phyloP scores from a whole-genome alignment of 2,888 invertebrate genomes.

The Oasisia sp. region DNA sequence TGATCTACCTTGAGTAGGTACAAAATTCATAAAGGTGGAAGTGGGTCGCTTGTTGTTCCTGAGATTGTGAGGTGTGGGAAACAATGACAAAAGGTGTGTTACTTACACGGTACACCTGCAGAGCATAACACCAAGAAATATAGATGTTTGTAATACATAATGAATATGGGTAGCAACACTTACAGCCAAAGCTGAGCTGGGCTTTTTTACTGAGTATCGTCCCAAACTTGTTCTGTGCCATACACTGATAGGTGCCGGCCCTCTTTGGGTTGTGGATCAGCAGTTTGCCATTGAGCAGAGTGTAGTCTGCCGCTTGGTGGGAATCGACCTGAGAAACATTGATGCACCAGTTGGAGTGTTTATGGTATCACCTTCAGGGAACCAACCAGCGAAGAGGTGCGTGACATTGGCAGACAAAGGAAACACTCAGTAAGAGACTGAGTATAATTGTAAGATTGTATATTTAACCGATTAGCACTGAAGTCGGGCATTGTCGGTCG shows the following conservation, averaged over 20 bases:
- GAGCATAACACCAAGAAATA: no score
- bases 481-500: no score
- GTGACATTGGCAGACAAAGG: neutral
- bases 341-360: neutral
- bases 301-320: neutral
- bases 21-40: no score
- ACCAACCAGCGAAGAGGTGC: neutral
- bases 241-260: conserved; percentile 56
- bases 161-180: conserved; percentile 34
- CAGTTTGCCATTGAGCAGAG: conserved; percentile 45
- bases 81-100: no score
- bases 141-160: neutral
- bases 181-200: conserved; percentile 57
- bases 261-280: conserved; percentile 49
- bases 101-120: no score
- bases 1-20: no score
- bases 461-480: no score
- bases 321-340: neutral
- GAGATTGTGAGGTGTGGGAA: neutral
- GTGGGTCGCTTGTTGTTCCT: neutral
- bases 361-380: neutral
- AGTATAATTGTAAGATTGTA: neutral
- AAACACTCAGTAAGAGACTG: neutral
- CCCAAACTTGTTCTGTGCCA: conserved; percentile 53
- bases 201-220: conserved; percentile 47